These are phyloP conservation scores for Menura novaehollandiae DNA, from an alignment of 2,113 vertebrate species.

Conservation along the genomic window DNA sequence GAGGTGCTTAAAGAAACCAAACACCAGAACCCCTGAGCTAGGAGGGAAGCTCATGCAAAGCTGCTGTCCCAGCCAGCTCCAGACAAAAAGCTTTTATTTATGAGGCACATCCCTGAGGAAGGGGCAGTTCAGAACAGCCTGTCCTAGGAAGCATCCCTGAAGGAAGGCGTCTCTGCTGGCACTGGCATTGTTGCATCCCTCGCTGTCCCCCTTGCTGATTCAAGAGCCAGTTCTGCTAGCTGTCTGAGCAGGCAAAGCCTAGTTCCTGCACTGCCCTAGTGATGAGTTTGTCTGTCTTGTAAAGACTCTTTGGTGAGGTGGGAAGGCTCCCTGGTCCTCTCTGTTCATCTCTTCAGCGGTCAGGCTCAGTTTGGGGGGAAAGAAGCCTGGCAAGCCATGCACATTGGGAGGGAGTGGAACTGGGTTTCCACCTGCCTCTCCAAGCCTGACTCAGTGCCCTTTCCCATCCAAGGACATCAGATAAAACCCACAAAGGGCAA, in stretches of 20 bases:
- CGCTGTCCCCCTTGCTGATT: not conserved
- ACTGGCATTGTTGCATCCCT: rapidly evolving
- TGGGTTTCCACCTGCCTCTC: not conserved
- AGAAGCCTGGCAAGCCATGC: not conserved
- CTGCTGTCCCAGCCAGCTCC: not conserved
- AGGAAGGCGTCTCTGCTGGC: rapidly evolving
- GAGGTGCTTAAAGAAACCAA: not conserved
- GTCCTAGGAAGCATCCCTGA: not conserved
- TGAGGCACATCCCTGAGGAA: not conserved
- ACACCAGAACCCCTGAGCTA: not conserved
- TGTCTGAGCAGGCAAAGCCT: not conserved
- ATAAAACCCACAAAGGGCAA: not conserved
- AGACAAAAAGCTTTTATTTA: not conserved
- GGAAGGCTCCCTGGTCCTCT: not conserved
- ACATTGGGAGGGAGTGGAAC: not conserved
- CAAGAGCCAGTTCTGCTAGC: not conserved
- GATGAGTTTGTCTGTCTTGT: not conserved
- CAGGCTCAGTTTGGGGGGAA: not conserved
- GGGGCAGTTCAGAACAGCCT: not conserved
- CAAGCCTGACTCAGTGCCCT: not conserved
- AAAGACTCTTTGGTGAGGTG: not conserved
- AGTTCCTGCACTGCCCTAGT: too few relatives aligned
- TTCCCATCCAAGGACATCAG: not conserved
- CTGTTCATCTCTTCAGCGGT: not conserved
- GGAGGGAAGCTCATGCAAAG: not conserved